These are phyloP conservation scores for Microtus richardsoni DNA, from an alignment of 2,113 vertebrate species.

Conservation along the genomic window DNA sequence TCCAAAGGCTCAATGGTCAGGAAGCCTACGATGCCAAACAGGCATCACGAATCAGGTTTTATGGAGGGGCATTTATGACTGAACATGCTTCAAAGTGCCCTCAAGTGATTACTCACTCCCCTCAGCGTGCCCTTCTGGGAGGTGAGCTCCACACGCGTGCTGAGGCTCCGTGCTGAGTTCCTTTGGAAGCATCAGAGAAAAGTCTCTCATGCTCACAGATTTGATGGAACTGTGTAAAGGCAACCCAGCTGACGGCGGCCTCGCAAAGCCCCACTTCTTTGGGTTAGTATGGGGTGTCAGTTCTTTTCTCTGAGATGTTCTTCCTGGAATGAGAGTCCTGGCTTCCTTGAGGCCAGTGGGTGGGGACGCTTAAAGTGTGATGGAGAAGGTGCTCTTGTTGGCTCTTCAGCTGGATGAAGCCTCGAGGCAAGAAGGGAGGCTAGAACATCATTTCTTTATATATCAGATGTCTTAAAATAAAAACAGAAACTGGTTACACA, in stretches of 20 bases:
- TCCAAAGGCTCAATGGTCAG: not conserved
- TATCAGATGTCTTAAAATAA: conserved; percentile 39
- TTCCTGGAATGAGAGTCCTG: not conserved
- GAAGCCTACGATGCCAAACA: not conserved
- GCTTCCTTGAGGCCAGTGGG: not conserved
- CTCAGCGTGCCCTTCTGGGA: not conserved
- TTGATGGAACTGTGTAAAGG: not conserved
- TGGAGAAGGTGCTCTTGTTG: conserved; percentile 8
- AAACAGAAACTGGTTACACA: not conserved
- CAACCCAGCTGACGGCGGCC: not conserved
- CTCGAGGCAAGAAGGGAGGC: too few species aligned
- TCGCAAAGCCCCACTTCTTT: not conserved
- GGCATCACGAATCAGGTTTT: conserved; percentile 46
- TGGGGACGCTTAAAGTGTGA: not conserved
- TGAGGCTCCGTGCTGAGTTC: not conserved
- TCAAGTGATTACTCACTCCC: conserved; percentile 18
- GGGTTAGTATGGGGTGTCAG: not conserved
- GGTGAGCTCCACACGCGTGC: not conserved
- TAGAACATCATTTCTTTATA: not conserved
- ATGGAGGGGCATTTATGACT: conserved; percentile 44
- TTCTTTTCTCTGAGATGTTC: not conserved
- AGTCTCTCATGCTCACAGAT: not conserved
- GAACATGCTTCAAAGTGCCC: conserved; percentile 39
- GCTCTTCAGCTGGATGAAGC: not conserved
- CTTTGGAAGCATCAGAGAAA: conserved; percentile 3